These are phyloP conservation scores for Amphiura filiformis DNA, from an alignment of 35 echinoderm and acorn worm genomes.

Conservation along the genomic window DNA sequence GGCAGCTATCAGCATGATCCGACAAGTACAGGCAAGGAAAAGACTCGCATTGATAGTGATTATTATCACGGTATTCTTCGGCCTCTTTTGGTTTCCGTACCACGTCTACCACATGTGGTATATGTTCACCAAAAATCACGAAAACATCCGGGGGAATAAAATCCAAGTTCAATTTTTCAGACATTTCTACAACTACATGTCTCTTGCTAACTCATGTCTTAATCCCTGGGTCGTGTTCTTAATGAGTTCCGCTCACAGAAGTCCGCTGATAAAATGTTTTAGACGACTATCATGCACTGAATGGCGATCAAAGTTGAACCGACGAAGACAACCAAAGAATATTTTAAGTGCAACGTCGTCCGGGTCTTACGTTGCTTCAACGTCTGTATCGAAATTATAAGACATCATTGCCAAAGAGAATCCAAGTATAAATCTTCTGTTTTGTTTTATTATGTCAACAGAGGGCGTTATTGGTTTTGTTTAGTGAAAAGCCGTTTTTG, in stretches of 20 bases:
- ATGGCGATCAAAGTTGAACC: no score
- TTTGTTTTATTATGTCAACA: no score
- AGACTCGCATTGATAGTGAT: constrained; percentile 69
- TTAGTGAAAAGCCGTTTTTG: no score
- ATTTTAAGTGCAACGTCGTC: no score
- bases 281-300: neutral
- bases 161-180: neutral
- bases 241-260: constrained; percentile 71
- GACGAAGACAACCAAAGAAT: neutral
- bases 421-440: no score
- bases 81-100: constrained; percentile 82
- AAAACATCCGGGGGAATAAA: neutral
- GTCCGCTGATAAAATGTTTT: neutral
- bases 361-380: no score
- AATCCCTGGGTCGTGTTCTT: constrained; percentile 60
- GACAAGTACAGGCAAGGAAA: constrained; percentile 51
- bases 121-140: neutral
- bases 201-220: constrained; percentile 30
- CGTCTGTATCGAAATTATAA: no score
- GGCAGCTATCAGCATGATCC: neutral
- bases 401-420: no score
- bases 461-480: no score
- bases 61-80: constrained; percentile 70
- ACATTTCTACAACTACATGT: constrained; percentile 2
- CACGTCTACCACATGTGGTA: constrained; percentile 44